phyloP scores from a whole-genome alignment of 1,140 invertebrate genomes.

The Aphaenogaster floridana region DNA sequence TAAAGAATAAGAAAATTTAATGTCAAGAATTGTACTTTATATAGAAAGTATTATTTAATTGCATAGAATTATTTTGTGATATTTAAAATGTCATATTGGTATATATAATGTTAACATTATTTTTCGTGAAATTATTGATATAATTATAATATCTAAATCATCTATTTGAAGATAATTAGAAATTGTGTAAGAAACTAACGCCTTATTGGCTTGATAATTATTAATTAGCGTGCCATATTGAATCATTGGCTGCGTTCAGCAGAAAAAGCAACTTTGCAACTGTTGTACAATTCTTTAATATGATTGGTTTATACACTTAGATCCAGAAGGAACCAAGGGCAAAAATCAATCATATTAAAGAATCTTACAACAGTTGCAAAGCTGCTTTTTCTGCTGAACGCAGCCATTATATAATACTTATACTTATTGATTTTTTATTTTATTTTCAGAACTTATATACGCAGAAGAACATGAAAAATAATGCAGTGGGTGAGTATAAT shows the following conservation, averaged over 20 bases:
- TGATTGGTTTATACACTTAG: too few relatives aligned
- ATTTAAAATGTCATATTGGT: constrained; percentile 2
- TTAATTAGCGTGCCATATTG: not conserved
- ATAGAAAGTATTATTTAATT: constrained; percentile 11
- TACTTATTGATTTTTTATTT: constrained; percentile 25
- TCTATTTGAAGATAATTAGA: constrained; percentile 29
- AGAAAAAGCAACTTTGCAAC: too few relatives aligned
- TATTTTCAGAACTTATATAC: constrained; percentile 59
- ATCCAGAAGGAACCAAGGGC: too few relatives aligned
- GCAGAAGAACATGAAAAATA: constrained; percentile 57
- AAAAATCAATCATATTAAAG: too few relatives aligned
- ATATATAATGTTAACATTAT: not conserved
- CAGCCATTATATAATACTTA: not conserved
- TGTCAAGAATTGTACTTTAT: not conserved
- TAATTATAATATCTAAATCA: constrained; percentile 27
- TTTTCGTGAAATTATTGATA: constrained; percentile 1
- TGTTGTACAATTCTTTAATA: too few relatives aligned
- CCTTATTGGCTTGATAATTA: not conserved
- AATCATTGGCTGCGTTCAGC: not conserved
- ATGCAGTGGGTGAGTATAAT: constrained; percentile 64
- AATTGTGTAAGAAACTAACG: constrained; percentile 8
- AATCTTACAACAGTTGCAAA: too few relatives aligned
- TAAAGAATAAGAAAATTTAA: constrained; percentile 11
- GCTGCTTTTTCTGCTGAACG: too few relatives aligned
- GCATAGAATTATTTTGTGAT: not conserved